phyloP scores from a whole-genome alignment of 2,888 invertebrate genomes.

The Xanthorhoe spadicearia region DNA sequence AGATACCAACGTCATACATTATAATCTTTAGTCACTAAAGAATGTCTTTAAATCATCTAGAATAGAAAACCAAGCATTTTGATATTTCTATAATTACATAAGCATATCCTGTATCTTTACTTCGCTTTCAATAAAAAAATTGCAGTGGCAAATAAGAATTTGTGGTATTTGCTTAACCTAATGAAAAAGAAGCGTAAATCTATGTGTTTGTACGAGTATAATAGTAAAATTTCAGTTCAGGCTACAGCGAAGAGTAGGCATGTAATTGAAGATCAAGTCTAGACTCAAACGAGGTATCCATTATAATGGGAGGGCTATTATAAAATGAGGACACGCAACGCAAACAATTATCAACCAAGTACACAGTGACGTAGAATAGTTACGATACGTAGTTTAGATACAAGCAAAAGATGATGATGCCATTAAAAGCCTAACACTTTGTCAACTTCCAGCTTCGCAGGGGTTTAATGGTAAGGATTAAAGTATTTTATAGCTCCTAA shows the following conservation, averaged over 20 bases:
- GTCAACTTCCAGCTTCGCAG: slow-evolving; percentile 46
- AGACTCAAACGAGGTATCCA: slow-evolving; percentile 13
- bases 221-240: not conserved
- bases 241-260: not conserved
- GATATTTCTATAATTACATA: too few relatives aligned
- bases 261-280: slow-evolving; percentile 10
- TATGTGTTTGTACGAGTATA: not conserved
- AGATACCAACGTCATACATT: too few relatives aligned
- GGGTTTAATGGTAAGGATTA: slow-evolving; percentile 50
- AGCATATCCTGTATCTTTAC: too few relatives aligned
- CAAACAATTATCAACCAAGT: slow-evolving; percentile 53
- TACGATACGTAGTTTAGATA: slow-evolving; percentile 32
- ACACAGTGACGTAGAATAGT: slow-evolving; percentile 45
- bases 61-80: too few relatives aligned
- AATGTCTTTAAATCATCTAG: too few relatives aligned
- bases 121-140: too few relatives aligned
- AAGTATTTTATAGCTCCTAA: slow-evolving; percentile 53
- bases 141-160: too few relatives aligned
- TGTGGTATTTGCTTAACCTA: too few relatives aligned
- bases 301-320: slow-evolving; percentile 32
- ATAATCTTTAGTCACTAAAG: too few relatives aligned
- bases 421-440: slow-evolving; percentile 51
- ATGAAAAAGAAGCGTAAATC: too few relatives aligned
- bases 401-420: slow-evolving; percentile 53
- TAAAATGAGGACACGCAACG: slow-evolving; percentile 56